A percentile compares a stretch with the other conserved stretches of the same genome.
These are phyloP conservation scores for Cyanoramphus novaezelandiae DNA, from an alignment of 2,113 vertebrate genomes.

Conservation along the genomic window DNA sequence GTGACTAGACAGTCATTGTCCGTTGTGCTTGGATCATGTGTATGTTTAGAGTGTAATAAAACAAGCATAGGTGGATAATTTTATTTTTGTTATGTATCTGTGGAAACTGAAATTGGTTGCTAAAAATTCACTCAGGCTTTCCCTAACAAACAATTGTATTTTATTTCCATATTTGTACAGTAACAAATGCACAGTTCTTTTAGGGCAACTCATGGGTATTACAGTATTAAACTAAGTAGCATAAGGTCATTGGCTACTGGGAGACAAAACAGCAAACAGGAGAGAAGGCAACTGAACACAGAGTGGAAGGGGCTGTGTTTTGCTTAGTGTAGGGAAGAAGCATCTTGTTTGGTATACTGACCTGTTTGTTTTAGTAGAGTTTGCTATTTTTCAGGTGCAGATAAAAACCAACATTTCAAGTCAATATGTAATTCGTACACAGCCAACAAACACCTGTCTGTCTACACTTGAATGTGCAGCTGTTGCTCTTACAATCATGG, in stretches of 20 bases:
- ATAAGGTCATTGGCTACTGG: not conserved
- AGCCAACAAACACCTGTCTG: conserved; percentile 92
- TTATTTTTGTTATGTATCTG: not conserved
- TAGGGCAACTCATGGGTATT: accelerated
- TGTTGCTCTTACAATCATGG: conserved; percentile 85
- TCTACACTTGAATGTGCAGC: conserved; percentile 97
- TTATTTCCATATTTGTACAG: not conserved
- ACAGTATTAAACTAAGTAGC: not conserved
- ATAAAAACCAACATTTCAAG: conserved; percentile 87
- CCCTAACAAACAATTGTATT: not conserved
- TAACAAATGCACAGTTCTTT: not conserved
- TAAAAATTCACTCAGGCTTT: not conserved
- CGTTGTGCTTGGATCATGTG: accelerated
- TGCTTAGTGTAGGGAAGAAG: not conserved
- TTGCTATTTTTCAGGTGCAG: conserved; percentile 84
- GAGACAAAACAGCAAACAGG: not conserved
- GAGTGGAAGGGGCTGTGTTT: not conserved
- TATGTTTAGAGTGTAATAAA: not conserved
- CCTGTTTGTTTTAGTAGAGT: not conserved
- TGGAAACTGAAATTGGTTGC: not conserved
- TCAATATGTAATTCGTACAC: conserved; percentile 95
- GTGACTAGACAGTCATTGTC: not conserved
- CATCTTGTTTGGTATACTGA: not conserved
- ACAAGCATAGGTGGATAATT: not conserved
- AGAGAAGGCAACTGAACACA: not conserved